Percentiles rank a stretch among this genome's conserved stretches.
Evolutionary conservation across 2,113 vertebrate genomes (phyloP).

Genomic region (Phylloscopus trochiloides): DNA sequence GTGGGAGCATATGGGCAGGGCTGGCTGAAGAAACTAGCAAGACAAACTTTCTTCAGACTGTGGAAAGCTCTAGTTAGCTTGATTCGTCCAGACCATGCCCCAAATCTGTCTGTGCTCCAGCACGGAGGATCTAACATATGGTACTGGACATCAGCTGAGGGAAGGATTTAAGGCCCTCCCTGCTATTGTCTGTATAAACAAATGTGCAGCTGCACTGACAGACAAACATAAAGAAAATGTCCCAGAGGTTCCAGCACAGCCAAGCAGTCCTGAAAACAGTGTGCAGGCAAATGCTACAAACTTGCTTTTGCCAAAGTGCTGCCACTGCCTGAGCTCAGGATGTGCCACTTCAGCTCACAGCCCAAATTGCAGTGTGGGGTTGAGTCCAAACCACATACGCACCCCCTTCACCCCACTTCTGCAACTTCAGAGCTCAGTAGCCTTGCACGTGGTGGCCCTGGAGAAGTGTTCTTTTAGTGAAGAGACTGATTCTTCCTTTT

Average conservation of each 20-base stretch:
- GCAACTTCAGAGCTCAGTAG: neutral
- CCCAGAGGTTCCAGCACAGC: neutral
- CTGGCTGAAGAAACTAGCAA: neutral
- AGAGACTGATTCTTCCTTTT: neutral
- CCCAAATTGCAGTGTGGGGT: too few species aligned
- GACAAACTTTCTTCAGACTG: neutral
- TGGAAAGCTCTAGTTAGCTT: neutral
- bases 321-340: neutral
- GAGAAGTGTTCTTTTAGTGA: neutral
- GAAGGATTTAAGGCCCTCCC: neutral
- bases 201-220: neutral
- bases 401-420: neutral
- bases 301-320: neutral
- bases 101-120: neutral
- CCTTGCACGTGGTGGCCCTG: accelerated
- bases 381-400: accelerated
- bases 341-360: neutral
- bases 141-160: neutral
- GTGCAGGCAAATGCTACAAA: neutral
- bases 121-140: neutral
- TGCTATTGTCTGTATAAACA: neutral
- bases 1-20: neutral
- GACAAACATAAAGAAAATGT: neutral
- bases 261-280: neutral
- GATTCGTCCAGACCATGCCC: neutral